Evolutionary conservation across 2,113 vertebrate species (phyloP).

Genomic region (Nestor notabilis): DNA sequence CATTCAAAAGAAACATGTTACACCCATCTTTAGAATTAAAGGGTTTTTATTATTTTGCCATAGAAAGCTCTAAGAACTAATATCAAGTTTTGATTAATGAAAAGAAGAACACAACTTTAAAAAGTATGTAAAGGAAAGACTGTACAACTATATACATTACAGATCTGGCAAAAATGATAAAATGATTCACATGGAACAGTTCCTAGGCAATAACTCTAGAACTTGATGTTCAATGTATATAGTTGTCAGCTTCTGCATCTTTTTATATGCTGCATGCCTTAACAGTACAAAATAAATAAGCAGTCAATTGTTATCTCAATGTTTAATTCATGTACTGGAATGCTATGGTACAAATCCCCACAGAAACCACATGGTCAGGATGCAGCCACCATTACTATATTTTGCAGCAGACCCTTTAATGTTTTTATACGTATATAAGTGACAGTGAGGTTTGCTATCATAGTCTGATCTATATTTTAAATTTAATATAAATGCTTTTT

Average conservation of each 20-base stretch:
- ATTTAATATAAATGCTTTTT: slow-evolving; percentile 24
- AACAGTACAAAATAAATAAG: slow-evolving; percentile 71
- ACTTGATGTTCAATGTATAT: slow-evolving; percentile 22
- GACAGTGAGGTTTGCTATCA: slow-evolving; percentile 5
- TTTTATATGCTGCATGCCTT: slow-evolving; percentile 54
- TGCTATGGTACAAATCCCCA: slow-evolving; percentile 48
- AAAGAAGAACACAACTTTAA: slow-evolving; percentile 73
- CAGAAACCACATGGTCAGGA: background rate
- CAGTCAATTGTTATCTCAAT: background rate
- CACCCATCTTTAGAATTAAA: slow-evolving; percentile 65
- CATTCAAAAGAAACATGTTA: slow-evolving; percentile 29
- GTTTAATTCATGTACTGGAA: slow-evolving; percentile 51
- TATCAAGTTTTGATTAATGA: slow-evolving; percentile 72
- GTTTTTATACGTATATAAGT: background rate
- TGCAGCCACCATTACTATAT: background rate
- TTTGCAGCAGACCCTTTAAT: background rate
- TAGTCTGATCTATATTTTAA: slow-evolving; percentile 13
- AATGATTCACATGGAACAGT: background rate
- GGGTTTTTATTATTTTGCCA: slow-evolving; percentile 74
- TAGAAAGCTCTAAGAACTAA: slow-evolving; percentile 86
- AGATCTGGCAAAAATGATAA: slow-evolving; percentile 45
- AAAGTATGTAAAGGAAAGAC: slow-evolving; percentile 68
- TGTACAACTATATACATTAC: slow-evolving; percentile 80
- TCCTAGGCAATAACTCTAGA: slow-evolving; percentile 38
- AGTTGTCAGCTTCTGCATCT: slow-evolving; percentile 39